Conservation (phyloP, 2,888 invertebrate species). For the Agrochola lychnidis region DNA sequence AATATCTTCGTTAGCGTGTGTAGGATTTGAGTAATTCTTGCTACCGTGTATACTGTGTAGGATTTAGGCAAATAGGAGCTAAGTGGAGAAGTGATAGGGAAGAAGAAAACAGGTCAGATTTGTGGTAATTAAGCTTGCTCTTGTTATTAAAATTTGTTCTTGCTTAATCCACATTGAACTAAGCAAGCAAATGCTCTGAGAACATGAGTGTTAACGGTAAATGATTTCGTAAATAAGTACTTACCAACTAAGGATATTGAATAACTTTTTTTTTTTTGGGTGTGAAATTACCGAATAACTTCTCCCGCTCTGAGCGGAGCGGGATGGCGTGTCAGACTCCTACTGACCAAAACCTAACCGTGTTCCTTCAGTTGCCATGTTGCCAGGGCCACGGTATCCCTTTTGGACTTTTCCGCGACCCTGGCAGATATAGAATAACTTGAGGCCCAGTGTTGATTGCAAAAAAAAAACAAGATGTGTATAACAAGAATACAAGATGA, state of each 20-base stretch:
- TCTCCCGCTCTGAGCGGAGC: too few relatives aligned
- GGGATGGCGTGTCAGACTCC: too few relatives aligned
- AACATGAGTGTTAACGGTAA: neutral
- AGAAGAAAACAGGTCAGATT: neutral
- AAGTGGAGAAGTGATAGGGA: neutral
- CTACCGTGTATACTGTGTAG: conserved; percentile 23
- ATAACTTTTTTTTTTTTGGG: neutral
- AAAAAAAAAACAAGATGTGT: neutral
- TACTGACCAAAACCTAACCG: too few relatives aligned
- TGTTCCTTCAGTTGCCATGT: too few relatives aligned
- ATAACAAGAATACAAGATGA: neutral
- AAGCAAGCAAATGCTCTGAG: neutral
- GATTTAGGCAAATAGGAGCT: conserved; percentile 24
- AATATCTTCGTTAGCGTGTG: conserved; percentile 30
- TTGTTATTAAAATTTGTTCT: neutral
- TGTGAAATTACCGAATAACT: too few relatives aligned
- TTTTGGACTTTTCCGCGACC: too few relatives aligned
- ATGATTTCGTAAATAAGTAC: neutral
- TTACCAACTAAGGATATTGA: neutral
- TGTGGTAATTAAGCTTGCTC: neutral
- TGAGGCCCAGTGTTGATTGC: neutral
- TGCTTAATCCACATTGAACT: neutral
- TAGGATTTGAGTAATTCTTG: conserved; percentile 7
- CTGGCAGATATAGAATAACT: neutral
- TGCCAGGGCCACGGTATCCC: too few relatives aligned